A percentile compares a stretch with the other conserved stretches of the same genome.
These are phyloP conservation scores for Loxodonta africana DNA, from an alignment of 2,113 vertebrate species.

Conservation along the genomic window DNA sequence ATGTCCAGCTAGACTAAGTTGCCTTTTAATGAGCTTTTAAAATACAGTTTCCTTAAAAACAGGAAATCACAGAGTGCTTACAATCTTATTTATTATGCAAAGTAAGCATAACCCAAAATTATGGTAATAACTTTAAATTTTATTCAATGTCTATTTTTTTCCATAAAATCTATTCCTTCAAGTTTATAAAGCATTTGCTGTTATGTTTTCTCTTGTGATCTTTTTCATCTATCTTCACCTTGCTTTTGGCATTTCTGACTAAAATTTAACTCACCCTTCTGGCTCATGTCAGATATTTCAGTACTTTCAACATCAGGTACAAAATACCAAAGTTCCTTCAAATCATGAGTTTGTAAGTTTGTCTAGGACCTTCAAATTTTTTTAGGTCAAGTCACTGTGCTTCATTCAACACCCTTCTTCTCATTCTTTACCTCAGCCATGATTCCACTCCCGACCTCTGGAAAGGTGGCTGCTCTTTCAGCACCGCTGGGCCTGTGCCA, in stretches of 20 bases:
- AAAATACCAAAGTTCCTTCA: neutral
- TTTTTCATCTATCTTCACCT: neutral
- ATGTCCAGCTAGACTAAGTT: conserved; percentile 64
- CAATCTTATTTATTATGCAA: conserved; percentile 72
- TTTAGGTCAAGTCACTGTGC: neutral
- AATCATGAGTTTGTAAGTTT: neutral
- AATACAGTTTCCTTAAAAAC: conserved; percentile 52
- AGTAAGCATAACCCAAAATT: conserved; percentile 41
- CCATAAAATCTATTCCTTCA: neutral
- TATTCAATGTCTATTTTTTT: conserved; percentile 5
- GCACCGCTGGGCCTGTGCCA: neutral
- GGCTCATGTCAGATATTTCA: neutral
- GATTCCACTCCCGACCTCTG: neutral
- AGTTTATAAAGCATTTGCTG: conserved; percentile 39
- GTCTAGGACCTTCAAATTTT: neutral
- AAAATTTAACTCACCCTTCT: neutral
- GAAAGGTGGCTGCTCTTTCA: neutral
- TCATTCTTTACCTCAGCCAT: neutral
- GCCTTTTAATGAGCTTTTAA: conserved; percentile 76
- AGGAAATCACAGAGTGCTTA: conserved; percentile 53
- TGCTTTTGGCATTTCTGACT: conserved; percentile 19
- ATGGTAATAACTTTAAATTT: conserved; percentile 38
- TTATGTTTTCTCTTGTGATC: neutral
- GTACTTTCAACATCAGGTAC: neutral
- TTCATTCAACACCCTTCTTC: neutral